Base-by-base conservation (phyloP, 2,797 vertebrate species). In the Centropyge bicolor region DNA sequence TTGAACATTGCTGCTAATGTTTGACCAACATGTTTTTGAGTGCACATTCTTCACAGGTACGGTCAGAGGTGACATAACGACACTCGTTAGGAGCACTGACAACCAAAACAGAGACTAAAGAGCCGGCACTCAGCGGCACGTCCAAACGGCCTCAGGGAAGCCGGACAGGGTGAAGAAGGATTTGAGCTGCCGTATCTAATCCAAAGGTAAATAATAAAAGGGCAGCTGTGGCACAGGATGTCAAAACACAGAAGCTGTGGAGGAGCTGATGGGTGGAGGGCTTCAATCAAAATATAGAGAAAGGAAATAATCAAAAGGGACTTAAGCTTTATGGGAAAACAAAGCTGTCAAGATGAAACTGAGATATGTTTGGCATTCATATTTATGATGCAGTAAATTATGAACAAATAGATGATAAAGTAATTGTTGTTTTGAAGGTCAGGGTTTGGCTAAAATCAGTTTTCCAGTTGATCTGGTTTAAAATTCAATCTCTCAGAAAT, bases 161-260 rank as follows among this genome's bases (percentile, higher is more conserved):
- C n/a, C n/a, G 27, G 48, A 31, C 38, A 31, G 56, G 48, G 19
- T 31, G 38, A 60, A 70, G 35, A 62, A 46, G 61, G n/a, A 38
- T 64, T 48, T 40, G n/a, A 66, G 70, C 57, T 65, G 36, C 31
- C 1, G 4, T 17, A 17, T 40, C 41, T 78, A 66, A 78, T 70
- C 38, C 51, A 63, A 63, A 75, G 61, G 65, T 61, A 80, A 84
- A 74, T 48, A 60, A 57, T 35, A 19, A 56, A 11, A 17, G 19
- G 19, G 64, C 55, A 71, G 46, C 67, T 54, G 61, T 69, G 74
- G 62, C 22, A 49, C 64, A 52, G 19, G 24, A 10, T 13, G 14
- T 69, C 19, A 65, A 54, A 64, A 73, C 56, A 61, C 14, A 35
- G 7, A 49, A 36, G 8, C 27, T 57, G n/a, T 45, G 61, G 8